phyloP scores from a whole-genome alignment of 2,888 invertebrate genomes.

The Bombyx huttoni region DNA sequence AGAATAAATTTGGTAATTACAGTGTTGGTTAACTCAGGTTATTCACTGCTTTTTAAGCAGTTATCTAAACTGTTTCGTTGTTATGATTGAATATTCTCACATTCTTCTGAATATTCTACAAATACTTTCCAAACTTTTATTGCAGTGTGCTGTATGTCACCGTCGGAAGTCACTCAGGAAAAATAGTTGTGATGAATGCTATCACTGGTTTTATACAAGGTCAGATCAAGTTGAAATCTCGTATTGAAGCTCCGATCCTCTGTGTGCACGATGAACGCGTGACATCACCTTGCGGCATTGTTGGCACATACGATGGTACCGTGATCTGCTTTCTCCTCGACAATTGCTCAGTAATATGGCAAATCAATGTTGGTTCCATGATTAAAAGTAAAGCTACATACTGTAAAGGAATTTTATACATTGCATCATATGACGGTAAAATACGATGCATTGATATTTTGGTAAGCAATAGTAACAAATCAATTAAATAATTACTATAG shows the following conservation, averaged over 20 bases:
- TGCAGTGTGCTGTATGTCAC: constrained; percentile 50
- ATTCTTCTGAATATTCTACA: no score
- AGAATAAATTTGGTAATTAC: neutral
- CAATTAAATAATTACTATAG: neutral
- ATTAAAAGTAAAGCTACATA: constrained; percentile 74
- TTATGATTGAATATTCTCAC: neutral
- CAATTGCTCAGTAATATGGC: constrained; percentile 74
- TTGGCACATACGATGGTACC: constrained; percentile 84
- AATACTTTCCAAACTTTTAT: constrained; percentile 4
- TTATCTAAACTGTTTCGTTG: neutral
- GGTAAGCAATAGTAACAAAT: constrained; percentile 50
- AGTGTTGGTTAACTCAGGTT: neutral
- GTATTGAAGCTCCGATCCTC: constrained; percentile 79
- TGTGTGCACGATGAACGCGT: constrained; percentile 32
- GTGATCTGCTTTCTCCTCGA: constrained; percentile 76
- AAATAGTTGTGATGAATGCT: constrained; percentile 74
- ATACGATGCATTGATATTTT: constrained; percentile 71
- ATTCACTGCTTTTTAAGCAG: neutral
- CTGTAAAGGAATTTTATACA: constrained; percentile 57
- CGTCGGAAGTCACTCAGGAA: constrained; percentile 78
- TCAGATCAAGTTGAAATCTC: constrained; percentile 69
- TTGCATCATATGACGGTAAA: constrained; percentile 81
- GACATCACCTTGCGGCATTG: constrained; percentile 59
- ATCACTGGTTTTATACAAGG: constrained; percentile 64
- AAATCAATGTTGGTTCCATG: constrained; percentile 70